Evolutionary conservation across 2,797 vertebrate genomes (phyloP).

Genomic region (Chloroceryle amazona): DNA sequence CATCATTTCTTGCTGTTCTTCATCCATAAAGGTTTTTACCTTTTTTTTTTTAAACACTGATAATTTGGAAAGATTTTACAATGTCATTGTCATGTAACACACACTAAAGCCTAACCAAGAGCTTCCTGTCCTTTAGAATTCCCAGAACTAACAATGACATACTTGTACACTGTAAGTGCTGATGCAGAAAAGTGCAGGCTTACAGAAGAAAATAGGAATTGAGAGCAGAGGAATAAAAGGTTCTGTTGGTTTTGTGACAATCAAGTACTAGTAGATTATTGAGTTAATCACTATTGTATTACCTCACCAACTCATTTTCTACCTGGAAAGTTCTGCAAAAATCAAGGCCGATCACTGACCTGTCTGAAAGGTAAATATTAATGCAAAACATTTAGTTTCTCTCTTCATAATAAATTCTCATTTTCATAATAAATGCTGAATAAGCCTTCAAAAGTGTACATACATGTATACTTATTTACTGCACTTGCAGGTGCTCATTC

Average conservation of each 20-base stretch:
- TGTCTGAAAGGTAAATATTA: neutral
- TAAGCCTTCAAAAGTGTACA: neutral
- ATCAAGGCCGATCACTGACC: neutral
- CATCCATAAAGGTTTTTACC: neutral
- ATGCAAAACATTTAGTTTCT: neutral
- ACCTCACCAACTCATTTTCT: neutral
- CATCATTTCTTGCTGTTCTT: neutral
- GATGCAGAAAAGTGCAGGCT: neutral
- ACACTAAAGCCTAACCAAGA: neutral
- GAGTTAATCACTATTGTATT: neutral
- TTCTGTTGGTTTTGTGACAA: neutral
- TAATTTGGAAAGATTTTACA: neutral
- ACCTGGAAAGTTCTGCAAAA: neutral
- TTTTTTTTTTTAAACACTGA: neutral
- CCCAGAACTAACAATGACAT: neutral
- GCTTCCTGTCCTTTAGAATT: neutral
- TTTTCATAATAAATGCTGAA: neutral
- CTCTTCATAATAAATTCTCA: neutral
- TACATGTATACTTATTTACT: neutral
- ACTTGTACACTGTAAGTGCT: neutral
- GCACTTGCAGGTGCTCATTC: neutral
- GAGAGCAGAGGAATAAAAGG: neutral
- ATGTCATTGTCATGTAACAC: neutral
- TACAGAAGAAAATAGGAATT: neutral
- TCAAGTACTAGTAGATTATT: neutral